A percentile compares a stretch with the other conserved stretches of the same genome.
phyloP scores from a whole-genome alignment of 2,797 vertebrate species.

The Phoeniculus purpureus region DNA sequence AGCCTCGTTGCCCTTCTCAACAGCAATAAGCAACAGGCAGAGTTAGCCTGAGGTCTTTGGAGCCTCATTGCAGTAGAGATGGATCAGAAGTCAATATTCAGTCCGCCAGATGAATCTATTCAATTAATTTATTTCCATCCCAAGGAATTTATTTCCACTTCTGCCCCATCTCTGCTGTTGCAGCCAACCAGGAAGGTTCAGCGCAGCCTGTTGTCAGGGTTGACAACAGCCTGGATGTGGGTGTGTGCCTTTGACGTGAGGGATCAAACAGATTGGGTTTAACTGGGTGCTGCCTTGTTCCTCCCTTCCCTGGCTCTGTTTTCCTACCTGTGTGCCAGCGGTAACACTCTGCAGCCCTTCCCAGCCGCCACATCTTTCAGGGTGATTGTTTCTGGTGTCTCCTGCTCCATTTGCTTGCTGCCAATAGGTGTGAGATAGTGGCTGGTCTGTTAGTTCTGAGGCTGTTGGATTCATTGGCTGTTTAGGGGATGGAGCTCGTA shows the following conservation, averaged over 20 bases:
- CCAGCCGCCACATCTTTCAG: not conserved
- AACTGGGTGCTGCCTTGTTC: not conserved
- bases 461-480: not conserved
- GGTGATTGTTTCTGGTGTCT: not conserved
- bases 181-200: not conserved
- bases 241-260: rapidly evolving
- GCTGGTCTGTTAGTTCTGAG: not conserved
- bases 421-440: not conserved
- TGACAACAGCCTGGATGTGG: not conserved
- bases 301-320: not conserved
- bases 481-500: not conserved
- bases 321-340: not conserved
- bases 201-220: rapidly evolving
- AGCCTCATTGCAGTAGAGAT: rapidly evolving
- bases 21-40: not conserved
- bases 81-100: not conserved
- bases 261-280: not conserved
- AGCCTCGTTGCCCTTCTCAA: no score
- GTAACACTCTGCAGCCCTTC: not conserved
- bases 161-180: not conserved
- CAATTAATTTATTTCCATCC: not conserved
- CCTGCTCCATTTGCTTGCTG: constrained; percentile 20
- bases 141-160: not conserved
- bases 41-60: not conserved
- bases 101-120: not conserved